These are phyloP conservation scores for Callosobruchus maculatus DNA, from an alignment of 2,888 invertebrate genomes.

Conservation along the genomic window DNA sequence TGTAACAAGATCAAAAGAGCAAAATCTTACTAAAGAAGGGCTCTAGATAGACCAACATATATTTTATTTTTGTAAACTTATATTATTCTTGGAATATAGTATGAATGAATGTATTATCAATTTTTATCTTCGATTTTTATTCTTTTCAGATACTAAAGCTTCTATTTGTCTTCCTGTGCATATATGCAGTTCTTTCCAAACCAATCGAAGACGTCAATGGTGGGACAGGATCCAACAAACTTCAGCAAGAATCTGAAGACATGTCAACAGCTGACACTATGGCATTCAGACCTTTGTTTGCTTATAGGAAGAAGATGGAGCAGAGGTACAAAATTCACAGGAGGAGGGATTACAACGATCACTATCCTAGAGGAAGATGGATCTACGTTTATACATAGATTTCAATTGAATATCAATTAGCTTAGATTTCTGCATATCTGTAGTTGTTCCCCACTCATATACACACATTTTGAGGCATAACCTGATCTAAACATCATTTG, in stretches of 20 bases:
- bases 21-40: too few species aligned
- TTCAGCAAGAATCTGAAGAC: slow-evolving; percentile 8
- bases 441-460: too few species aligned
- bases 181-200: background rate
- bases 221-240: too few species aligned
- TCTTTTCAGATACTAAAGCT: background rate
- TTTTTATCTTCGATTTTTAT: too few species aligned
- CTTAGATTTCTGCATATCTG: too few species aligned
- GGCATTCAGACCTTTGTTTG: slow-evolving; percentile 23
- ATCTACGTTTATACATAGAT: background rate
- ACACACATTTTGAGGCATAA: too few species aligned
- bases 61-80: too few species aligned
- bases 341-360: background rate
- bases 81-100: too few species aligned
- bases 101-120: too few species aligned
- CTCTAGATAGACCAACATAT: too few species aligned
- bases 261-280: slow-evolving; percentile 23
- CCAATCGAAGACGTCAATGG: background rate
- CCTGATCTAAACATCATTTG: too few species aligned
- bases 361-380: background rate
- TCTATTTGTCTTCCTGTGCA: background rate
- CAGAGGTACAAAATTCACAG: slow-evolving; percentile 10
- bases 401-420: background rate
- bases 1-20: too few species aligned
- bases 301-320: slow-evolving; percentile 16